Conservation (phyloP, 2,888 invertebrate species). For the Alloscopus bannaensis region DNA sequence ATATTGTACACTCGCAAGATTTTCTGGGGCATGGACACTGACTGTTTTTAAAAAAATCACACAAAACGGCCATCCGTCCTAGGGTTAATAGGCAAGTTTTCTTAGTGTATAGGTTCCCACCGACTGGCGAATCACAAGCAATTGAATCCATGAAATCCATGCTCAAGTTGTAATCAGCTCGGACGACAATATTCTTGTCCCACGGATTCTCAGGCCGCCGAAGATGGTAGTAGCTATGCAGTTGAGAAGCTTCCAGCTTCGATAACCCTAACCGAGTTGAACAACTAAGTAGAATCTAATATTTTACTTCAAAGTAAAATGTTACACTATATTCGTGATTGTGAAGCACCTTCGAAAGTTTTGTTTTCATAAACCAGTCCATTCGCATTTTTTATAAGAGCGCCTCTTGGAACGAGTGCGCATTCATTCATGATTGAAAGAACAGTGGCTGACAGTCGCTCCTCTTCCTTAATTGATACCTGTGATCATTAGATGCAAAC, state of each 20-base stretch:
- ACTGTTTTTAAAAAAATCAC: no score
- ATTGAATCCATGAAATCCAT: conserved; percentile 90
- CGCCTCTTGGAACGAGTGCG: conserved; percentile 86
- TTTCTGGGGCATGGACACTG: no score
- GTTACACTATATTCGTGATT: conserved; percentile 1
- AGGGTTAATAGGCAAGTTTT: no score
- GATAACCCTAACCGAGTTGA: conserved; percentile 76
- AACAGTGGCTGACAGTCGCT: conserved; percentile 84
- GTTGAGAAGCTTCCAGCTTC: conserved; percentile 81
- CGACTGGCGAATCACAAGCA: conserved; percentile 86
- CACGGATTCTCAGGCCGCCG: conserved; percentile 83
- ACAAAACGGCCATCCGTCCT: no score
- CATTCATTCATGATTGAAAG: conserved; percentile 85
- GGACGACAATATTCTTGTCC: conserved; percentile 85
- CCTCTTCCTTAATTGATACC: conserved; percentile 83
- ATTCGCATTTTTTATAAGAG: conserved; percentile 84
- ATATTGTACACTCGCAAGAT: no score
- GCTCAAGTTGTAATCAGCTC: conserved; percentile 89
- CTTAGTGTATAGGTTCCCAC: conserved; percentile 74
- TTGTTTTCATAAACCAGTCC: conserved; percentile 84
- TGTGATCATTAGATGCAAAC: no score
- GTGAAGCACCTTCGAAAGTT: conserved; percentile 76
- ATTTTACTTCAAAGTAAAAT: background rate
- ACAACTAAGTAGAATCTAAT: background rate
- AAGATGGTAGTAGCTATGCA: conserved; percentile 87